Percentiles rank a stretch among this genome's conserved stretches.
These are phyloP conservation scores for Aphelocoma coerulescens DNA, from an alignment of 2,113 vertebrate species.

Conservation along the genomic window DNA sequence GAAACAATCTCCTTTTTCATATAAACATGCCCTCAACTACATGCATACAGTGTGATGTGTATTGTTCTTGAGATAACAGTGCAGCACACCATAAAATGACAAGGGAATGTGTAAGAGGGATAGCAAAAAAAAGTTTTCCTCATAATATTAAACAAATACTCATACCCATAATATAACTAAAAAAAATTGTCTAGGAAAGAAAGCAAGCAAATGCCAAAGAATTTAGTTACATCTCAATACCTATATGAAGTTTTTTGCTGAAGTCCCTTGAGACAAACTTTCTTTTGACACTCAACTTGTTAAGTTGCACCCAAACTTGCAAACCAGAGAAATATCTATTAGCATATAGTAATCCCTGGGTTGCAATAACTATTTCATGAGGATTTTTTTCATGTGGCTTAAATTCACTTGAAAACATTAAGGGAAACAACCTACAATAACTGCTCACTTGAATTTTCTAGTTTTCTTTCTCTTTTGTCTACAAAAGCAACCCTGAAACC, in stretches of 20 bases:
- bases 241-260: not conserved
- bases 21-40: conserved; percentile 32
- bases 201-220: not conserved
- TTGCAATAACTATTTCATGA: not conserved
- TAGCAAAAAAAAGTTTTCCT: not conserved
- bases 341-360: not conserved
- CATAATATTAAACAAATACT: not conserved
- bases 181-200: not conserved
- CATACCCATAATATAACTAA: not conserved
- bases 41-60: not conserved
- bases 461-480: not conserved
- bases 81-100: not conserved
- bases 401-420: not conserved
- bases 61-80: conserved; percentile 3
- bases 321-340: not conserved
- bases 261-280: not conserved
- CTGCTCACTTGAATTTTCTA: not conserved
- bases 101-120: not conserved
- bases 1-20: conserved; percentile 49
- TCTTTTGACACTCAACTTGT: not conserved
- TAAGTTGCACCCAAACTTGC: not conserved
- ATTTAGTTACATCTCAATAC: not conserved
- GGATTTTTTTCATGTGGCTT: not conserved
- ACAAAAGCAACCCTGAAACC: not conserved
- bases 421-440: not conserved